These are phyloP conservation scores for Zoanthus sansibaricus DNA, from an alignment of 92 coral and sea anemone genomes.

Conservation along the genomic window DNA sequence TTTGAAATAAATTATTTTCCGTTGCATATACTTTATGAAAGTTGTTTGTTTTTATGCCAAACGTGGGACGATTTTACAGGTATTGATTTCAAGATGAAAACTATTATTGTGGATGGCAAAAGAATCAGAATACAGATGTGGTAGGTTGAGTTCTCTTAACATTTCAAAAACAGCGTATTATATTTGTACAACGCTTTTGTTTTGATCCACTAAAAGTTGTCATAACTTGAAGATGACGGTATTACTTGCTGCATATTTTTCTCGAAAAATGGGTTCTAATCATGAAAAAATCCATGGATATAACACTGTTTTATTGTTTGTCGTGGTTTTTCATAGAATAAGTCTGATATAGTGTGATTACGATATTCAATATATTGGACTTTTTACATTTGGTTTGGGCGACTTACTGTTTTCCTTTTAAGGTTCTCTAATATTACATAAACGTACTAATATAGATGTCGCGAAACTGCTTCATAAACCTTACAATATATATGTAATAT, in stretches of 20 bases:
- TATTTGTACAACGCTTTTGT: not conserved
- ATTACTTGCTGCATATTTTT: slow-evolving; percentile 1
- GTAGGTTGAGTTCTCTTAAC: slow-evolving; percentile 59
- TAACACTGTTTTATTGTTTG: not conserved
- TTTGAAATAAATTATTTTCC: not conserved
- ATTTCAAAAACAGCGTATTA: not conserved
- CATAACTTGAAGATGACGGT: not conserved
- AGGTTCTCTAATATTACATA: too few species aligned
- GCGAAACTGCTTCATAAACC: too few species aligned
- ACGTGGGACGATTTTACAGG: slow-evolving; percentile 62
- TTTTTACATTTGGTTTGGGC: too few species aligned
- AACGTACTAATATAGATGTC: too few species aligned
- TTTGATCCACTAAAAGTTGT: not conserved
- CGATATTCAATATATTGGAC: too few species aligned
- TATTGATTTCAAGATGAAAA: slow-evolving; percentile 98
- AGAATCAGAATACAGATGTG: slow-evolving; percentile 97
- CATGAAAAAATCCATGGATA: not conserved
- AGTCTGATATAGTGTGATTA: too few species aligned
- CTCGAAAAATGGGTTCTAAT: not conserved
- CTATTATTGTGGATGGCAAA: slow-evolving; percentile 94
- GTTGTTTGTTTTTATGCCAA: slow-evolving; percentile 1
- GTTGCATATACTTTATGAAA: not conserved
- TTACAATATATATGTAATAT: too few species aligned
- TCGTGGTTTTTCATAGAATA: not conserved
- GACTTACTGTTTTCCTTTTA: too few species aligned